Base-by-base conservation (phyloP, 2,888 invertebrate genomes). In the Patella caerulea region DNA sequence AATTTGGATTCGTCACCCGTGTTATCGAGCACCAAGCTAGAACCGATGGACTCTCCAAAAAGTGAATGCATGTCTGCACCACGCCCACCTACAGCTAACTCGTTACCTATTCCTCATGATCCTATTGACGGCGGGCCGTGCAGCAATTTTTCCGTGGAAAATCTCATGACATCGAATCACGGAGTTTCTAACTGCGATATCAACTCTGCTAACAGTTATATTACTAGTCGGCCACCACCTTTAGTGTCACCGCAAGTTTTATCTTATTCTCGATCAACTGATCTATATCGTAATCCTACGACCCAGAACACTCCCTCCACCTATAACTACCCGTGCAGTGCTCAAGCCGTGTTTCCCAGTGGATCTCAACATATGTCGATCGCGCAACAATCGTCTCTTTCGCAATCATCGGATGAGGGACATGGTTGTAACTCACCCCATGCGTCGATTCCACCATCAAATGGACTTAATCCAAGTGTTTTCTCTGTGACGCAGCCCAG, bases 61-160 rank as follows among this genome's bases (percentile, higher is more conserved):
- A 79, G 81, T 19, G 87, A 86, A 72, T 84, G 83, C 77, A 75
- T 81, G 65, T 80, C 81, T 15, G 78, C 80, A 19, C 65, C 78
- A 17, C 79, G 83, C 69, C 81, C 83, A 14, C 73, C 82, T 69
- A 84, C 85, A 73, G 84, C 86, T 34, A 87, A 84, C 76, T 77
- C 87, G 0, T 79, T 89, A 71, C 86, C 89, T 53, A 84, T 89
- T 72, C 88, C 88, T 17, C 74, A 83, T 14, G 89, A 89, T 72
- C 87, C 89, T 1, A 29, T 85, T 74, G 79, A 81, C 17, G 83
- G 83, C 59, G 83, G 86, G 15, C 79, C 85, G 9, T 78, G 83
- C 29, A 85, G 86, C 52, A 87, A 83, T 53, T 90, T 90, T 80
- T 87, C 88, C 17, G 89, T 90, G 5, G 90, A 90, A 74, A 90